A percentile compares a stretch with the other conserved stretches of the same genome.
phyloP scores from a whole-genome alignment of 2,113 vertebrate genomes.

The Microtus oregoni region DNA sequence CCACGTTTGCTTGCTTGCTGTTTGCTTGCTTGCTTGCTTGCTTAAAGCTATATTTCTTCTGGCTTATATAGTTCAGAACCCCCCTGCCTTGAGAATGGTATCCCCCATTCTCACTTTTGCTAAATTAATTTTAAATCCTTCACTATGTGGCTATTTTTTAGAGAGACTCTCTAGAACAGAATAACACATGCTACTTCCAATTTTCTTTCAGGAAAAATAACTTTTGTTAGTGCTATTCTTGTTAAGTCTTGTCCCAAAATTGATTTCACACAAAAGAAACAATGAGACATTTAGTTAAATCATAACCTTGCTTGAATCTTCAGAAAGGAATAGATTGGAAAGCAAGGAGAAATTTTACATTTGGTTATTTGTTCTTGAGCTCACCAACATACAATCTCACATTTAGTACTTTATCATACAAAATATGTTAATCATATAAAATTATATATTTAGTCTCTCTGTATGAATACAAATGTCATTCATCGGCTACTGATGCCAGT shows the following conservation, averaged over 20 bases:
- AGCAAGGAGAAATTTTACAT: not conserved
- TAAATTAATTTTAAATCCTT: not conserved
- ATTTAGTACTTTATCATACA: not conserved
- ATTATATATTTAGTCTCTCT: not conserved
- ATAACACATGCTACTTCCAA: not conserved
- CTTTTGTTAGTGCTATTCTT: not conserved
- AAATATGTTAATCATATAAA: not conserved
- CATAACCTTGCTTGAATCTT: not conserved
- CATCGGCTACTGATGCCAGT: not conserved
- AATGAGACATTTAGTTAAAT: not conserved
- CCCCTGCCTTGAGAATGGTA: not conserved
- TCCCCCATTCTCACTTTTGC: not conserved
- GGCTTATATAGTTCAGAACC: not conserved
- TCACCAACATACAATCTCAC: not conserved
- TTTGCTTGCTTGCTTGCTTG: not conserved
- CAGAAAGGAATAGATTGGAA: not conserved
- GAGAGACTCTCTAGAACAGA: not conserved
- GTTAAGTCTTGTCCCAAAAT: not conserved
- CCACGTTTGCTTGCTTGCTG: not conserved
- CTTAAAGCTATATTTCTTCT: not conserved
- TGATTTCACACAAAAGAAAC: not conserved
- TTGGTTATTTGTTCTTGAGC: not conserved
- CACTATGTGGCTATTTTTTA: not conserved
- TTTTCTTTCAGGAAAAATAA: not conserved
- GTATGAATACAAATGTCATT: not conserved